Evolutionary conservation across 2,113 vertebrate species (phyloP), one percentile per base, ranked within the genome.

Genomic region (Onychorhynchus coronatus): DNA sequence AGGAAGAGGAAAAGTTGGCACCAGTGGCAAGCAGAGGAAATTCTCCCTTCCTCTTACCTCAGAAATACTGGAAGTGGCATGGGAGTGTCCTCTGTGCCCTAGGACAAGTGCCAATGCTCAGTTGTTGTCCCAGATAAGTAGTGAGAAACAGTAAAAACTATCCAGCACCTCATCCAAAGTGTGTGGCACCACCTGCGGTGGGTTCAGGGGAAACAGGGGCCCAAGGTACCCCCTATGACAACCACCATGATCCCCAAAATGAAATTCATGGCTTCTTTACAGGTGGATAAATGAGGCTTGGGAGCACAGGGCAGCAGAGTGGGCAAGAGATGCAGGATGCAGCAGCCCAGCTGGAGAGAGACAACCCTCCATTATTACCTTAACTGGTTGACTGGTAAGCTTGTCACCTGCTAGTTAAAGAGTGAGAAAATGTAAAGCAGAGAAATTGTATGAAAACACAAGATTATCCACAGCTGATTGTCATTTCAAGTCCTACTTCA

Each of bases 281-380:
- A 44, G 42, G 8, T 23, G 30, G 27, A 10, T 33, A 37, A 73
- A 73, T 3, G 7, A 42, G 52, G 27, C 24, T 35, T 49, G 39
- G 47, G 18, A 23, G 63, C 23, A 50, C 52, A 66, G n/a, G n/a
- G 14, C 56, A 59, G 56, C 56, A 59, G 11, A 62, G 58, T 10
- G 17, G 42, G 53, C 33, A 81, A 65, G 41, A 88, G 67, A 23
- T 22, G 14, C 6, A 79, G 52, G 33, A 22, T 22, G 14, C 8
- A 79, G 53, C 25, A 83, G 25, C 47, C 58, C 39, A 49, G 24
- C 42, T 8, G 7, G 14, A 80, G 31, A 46, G 31, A 50, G 52
- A 37, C 9, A 11, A 22, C 28, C 8, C 33, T 85, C 3, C 2
- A 0, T 53, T 53, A 30, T 8, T 37, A n/a, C 56, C 46, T 35